Evolutionary conservation across 2,113 vertebrate genomes (phyloP).

Genomic region (Agapornis roseicollis): DNA sequence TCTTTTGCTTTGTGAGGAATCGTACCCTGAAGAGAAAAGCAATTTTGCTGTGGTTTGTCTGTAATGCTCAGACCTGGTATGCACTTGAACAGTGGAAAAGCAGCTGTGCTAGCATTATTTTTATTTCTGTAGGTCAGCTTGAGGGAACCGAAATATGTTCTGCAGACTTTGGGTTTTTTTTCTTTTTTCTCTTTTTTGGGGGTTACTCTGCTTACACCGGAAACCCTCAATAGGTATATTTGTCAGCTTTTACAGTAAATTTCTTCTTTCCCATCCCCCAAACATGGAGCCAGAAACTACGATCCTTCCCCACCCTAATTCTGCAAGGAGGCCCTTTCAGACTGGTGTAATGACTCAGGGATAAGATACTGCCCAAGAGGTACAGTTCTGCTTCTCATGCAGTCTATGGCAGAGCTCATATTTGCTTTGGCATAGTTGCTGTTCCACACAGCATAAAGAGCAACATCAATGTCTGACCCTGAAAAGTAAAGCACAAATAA

Average conservation of each 20-base stretch:
- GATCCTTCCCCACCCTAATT: conserved; percentile 41
- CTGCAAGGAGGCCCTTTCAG: neutral
- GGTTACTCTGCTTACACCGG: conserved; percentile 65
- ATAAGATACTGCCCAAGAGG: neutral
- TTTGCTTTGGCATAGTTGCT: neutral
- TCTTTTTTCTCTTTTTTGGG: conserved; percentile 1
- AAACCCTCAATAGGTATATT: conserved; percentile 65
- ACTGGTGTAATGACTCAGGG: neutral
- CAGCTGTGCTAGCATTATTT: conserved; percentile 71
- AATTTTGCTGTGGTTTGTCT: neutral
- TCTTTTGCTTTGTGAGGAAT: neutral
- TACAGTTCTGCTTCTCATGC: neutral
- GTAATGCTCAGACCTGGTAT: neutral
- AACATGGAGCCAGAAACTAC: conserved; percentile 52
- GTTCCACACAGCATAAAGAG: neutral
- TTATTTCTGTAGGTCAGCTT: conserved; percentile 62
- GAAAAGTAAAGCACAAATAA: neutral
- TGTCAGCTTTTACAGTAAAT: conserved; percentile 69
- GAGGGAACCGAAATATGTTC: conserved; percentile 72
- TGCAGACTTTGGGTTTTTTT: conserved; percentile 58
- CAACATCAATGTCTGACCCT: neutral
- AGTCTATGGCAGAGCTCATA: neutral
- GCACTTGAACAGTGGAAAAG: conserved; percentile 28
- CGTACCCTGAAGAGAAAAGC: neutral
- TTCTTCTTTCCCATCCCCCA: conserved; percentile 14